A percentile compares a stretch with the other conserved stretches of the same genome.
phyloP scores from a whole-genome alignment of 2,113 vertebrate species.

The Gallinago undulata region DNA sequence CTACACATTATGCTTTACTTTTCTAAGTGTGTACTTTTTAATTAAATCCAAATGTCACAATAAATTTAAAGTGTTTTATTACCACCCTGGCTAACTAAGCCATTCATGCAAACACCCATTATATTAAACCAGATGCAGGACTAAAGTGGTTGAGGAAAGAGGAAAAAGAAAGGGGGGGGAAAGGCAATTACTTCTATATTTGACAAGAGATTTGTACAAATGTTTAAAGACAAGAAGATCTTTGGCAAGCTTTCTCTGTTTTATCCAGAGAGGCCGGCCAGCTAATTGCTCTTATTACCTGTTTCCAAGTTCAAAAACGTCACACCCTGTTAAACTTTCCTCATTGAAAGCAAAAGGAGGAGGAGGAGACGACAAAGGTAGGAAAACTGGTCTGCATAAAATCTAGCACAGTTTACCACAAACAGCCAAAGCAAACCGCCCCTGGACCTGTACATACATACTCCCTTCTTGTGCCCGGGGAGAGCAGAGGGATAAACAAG shows the following conservation, averaged over 20 bases:
- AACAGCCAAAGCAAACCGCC: background rate
- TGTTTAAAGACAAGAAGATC: conserved; percentile 65
- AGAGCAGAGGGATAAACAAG: background rate
- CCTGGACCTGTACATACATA: background rate
- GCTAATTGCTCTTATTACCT: conserved; percentile 55
- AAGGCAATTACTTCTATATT: conserved; percentile 64
- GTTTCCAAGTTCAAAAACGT: conserved; percentile 8
- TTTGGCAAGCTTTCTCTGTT: conserved; percentile 51
- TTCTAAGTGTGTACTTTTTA: conserved; percentile 85
- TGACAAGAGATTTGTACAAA: conserved; percentile 69
- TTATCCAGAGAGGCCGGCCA: conserved; percentile 3
- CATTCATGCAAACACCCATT: conserved; percentile 72
- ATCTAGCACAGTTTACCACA: background rate
- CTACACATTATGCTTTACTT: conserved; percentile 81
- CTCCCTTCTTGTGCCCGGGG: background rate
- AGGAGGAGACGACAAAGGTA: background rate
- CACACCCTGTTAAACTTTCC: background rate
- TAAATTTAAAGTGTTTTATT: conserved; percentile 86
- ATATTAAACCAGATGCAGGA: conserved; percentile 63
- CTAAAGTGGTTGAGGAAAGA: conserved; percentile 19
- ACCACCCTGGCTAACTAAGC: conserved; percentile 74
- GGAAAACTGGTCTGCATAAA: background rate
- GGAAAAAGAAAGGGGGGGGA: background rate
- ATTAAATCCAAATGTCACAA: conserved; percentile 87
- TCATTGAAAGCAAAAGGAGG: background rate